Evolutionary conservation across 2,888 invertebrate species (phyloP), one percentile per base, ranked within the genome.

Genomic region (Ornithoptera alexandrae): DNA sequence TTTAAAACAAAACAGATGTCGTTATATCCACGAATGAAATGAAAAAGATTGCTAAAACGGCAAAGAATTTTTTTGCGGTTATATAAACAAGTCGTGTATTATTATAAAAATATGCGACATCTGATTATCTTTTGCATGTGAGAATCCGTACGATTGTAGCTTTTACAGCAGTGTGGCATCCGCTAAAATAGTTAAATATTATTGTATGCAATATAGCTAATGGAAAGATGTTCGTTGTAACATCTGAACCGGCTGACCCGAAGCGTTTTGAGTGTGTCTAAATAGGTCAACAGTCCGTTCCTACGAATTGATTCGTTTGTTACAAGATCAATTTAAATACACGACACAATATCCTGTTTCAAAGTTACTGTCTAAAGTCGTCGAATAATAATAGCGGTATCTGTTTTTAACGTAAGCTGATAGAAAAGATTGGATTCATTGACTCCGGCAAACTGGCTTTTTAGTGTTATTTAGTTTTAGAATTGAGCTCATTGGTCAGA

Each of bases 401-500:
- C 65, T 60, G 65, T 71, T 69, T 74, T 69, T 62, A 72, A 71
- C 50, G 70, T 70, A 72, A 73, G 74, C 71, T 69, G 74, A 72
- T 71, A 74, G 68, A 68, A 71, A 62, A 62, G 63, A 71, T 70
- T 69, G 69, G 63, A 79, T 79, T 79, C 78, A 78, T 79, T 79
- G 75, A 72, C 72, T 76, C 74, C 73, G 75, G 77, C 75, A 77
- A 83, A 84, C 85, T 78, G 78, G 85, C 79, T 85, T 85, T 84
- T 79, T 75, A 78, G 81, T 79, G 79, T 81, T 82, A 84, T 85
- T 82, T 82, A 77, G 78, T 77, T 83, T 81, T 78, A 76, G 79
- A 80, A 79, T 78, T 73, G 77, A 79, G 78, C 78, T 81, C 76
- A 84, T 81, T 81, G 81, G 84, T 78, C 82, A 81, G 81, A 80